Evolutionary conservation across 2,888 invertebrate species (phyloP).

Genomic region (Elgonia sp.): DNA sequence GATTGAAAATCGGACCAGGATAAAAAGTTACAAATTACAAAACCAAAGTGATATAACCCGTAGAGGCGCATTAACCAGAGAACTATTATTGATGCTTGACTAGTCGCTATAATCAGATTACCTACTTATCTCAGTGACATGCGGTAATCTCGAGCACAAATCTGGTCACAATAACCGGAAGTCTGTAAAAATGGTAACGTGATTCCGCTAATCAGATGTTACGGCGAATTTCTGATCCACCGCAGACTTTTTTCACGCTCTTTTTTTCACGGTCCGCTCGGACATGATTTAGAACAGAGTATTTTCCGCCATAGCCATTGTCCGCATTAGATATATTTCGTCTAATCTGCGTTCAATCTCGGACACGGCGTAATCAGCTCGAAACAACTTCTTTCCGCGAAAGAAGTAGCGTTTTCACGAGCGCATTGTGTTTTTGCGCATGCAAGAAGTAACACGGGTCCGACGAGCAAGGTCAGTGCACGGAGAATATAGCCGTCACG

Average conservation of each 20-base stretch:
- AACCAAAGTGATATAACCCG: constrained; percentile 45
- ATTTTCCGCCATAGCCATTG: constrained; percentile 34
- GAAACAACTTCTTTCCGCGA: constrained; percentile 49
- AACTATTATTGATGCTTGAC: constrained; percentile 66
- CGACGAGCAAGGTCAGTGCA: constrained; percentile 48
- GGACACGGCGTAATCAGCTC: constrained; percentile 27
- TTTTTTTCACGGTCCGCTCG: neutral
- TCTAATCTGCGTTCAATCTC: constrained; percentile 51
- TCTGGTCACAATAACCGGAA: constrained; percentile 64
- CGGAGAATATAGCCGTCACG: constrained; percentile 61
- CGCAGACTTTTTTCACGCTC: neutral
- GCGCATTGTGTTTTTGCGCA: constrained; percentile 50
- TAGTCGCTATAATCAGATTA: constrained; percentile 63
- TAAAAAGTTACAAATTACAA: constrained; percentile 28
- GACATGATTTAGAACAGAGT: constrained; percentile 34
- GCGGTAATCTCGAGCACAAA: constrained; percentile 53
- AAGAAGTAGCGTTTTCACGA: neutral
- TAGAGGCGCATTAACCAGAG: constrained; percentile 42
- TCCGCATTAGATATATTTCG: constrained; percentile 45
- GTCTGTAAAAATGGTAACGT: constrained; percentile 48
- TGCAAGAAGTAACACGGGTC: constrained; percentile 37
- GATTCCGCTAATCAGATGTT: constrained; percentile 54
- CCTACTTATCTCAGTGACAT: constrained; percentile 61
- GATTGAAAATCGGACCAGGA: constrained; percentile 25
- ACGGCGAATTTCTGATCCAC: constrained; percentile 19